phyloP scores from a whole-genome alignment of 2,797 vertebrate genomes.

The Loriculus beryllinus region DNA sequence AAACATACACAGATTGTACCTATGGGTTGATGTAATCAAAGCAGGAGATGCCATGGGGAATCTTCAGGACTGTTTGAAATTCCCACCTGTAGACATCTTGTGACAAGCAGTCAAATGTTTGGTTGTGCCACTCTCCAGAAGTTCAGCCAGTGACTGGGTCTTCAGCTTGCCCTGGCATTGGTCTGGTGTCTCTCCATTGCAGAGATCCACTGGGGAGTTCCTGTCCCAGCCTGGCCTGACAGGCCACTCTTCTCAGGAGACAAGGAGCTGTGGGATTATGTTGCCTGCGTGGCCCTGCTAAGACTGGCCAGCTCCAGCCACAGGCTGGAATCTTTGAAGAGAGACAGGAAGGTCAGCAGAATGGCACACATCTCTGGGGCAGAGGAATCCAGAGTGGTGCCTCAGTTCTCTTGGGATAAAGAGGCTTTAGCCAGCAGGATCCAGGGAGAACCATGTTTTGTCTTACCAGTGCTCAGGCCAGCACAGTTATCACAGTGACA shows the following conservation, averaged over 20 bases:
- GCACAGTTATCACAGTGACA: background rate
- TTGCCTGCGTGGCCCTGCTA: background rate
- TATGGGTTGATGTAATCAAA: background rate
- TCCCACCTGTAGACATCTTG: background rate
- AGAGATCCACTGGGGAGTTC: background rate
- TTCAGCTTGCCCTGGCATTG: fast-evolving
- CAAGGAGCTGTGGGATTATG: background rate
- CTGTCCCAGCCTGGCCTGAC: background rate
- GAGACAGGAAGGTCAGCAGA: background rate
- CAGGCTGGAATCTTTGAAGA: background rate
- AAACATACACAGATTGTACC: background rate
- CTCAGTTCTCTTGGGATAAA: background rate
- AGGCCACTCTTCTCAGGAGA: background rate
- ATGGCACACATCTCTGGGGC: background rate
- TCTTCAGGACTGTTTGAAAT: background rate
- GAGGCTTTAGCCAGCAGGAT: fast-evolving
- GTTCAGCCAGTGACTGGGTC: background rate
- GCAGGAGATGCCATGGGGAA: background rate
- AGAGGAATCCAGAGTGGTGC: background rate
- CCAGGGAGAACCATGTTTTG: background rate
- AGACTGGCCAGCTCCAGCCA: background rate
- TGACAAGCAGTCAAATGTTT: background rate
- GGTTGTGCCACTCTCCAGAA: background rate
- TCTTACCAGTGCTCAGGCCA: background rate
- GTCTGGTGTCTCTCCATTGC: background rate